Percentiles rank a stretch among this genome's conserved stretches.
phyloP scores from a whole-genome alignment of 2,888 invertebrate genomes.

The Apodemia mormo region DNA sequence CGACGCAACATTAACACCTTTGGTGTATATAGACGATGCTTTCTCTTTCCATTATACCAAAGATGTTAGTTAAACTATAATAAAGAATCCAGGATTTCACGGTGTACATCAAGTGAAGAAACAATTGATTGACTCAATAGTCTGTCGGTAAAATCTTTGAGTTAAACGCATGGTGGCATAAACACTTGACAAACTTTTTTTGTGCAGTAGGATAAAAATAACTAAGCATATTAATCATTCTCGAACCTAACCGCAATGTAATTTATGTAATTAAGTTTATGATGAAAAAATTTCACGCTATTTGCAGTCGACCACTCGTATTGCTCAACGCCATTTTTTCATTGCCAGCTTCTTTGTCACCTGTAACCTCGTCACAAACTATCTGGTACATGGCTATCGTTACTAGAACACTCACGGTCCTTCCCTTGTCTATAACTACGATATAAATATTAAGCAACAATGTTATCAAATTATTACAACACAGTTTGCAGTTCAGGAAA shows the following conservation, averaged over 20 bases:
- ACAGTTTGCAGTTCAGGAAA: slow-evolving; percentile 56
- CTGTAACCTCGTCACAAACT: slow-evolving; percentile 74
- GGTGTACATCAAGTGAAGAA: no score
- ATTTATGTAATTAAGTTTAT: background rate
- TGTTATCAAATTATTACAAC: slow-evolving; percentile 69
- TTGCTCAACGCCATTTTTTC: slow-evolving; percentile 66
- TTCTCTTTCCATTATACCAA: no score
- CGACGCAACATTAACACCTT: no score
- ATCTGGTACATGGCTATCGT: slow-evolving; percentile 75
- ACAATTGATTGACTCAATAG: no score
- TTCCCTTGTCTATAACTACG: slow-evolving; percentile 60
- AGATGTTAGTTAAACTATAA: no score
- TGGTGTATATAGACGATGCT: no score
- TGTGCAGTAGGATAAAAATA: background rate
- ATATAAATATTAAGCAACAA: slow-evolving; percentile 78
- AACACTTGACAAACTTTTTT: no score
- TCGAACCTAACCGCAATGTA: background rate
- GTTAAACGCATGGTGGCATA: no score
- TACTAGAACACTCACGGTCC: slow-evolving; percentile 61
- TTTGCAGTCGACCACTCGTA: slow-evolving; percentile 53
- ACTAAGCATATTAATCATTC: slow-evolving; percentile 1
- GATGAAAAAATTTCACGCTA: slow-evolving; percentile 50
- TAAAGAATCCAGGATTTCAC: no score
- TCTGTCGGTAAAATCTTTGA: no score
- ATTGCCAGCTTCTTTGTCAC: slow-evolving; percentile 69